Percentiles rank a stretch among this genome's conserved stretches.
Conservation (phyloP, 2,113 vertebrate species). For the Uropsilus gracilis region DNA sequence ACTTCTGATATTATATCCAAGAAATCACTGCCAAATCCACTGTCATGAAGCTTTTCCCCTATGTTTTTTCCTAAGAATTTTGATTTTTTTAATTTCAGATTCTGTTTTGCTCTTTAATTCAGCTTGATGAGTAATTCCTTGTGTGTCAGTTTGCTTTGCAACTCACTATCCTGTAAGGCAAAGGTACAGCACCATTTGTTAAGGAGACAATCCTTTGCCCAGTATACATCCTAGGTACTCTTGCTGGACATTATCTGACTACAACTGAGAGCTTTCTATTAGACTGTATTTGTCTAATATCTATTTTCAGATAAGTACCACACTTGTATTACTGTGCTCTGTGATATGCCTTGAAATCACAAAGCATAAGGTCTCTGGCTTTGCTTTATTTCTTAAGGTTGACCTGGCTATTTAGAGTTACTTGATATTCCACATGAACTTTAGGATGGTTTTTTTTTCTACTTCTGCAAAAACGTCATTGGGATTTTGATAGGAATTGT, state of each 20-base stretch:
- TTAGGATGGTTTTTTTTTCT: too few species aligned
- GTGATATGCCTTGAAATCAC: too few species aligned
- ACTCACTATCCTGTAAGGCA: neutral
- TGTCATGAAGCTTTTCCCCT: neutral
- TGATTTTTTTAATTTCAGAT: neutral
- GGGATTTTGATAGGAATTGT: too few species aligned
- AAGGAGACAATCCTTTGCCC: neutral
- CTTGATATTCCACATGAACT: too few species aligned
- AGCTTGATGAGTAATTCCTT: neutral
- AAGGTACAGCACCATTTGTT: neutral
- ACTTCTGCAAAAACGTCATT: too few species aligned
- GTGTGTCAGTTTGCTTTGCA: too few species aligned
- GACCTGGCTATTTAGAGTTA: too few species aligned
- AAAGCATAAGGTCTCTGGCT: neutral
- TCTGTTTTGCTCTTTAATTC: neutral
- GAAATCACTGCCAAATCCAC: neutral
- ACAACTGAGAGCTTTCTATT: neutral
- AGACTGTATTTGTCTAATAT: neutral
- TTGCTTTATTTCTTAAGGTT: neutral
- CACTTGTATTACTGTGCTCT: neutral
- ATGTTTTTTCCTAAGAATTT: neutral
- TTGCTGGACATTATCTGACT: neutral
- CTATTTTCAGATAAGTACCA: neutral
- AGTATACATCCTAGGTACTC: neutral
- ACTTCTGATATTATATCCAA: neutral